Base-by-base conservation (phyloP, 2,797 vertebrate species). In the Ceyx erithaca region DNA sequence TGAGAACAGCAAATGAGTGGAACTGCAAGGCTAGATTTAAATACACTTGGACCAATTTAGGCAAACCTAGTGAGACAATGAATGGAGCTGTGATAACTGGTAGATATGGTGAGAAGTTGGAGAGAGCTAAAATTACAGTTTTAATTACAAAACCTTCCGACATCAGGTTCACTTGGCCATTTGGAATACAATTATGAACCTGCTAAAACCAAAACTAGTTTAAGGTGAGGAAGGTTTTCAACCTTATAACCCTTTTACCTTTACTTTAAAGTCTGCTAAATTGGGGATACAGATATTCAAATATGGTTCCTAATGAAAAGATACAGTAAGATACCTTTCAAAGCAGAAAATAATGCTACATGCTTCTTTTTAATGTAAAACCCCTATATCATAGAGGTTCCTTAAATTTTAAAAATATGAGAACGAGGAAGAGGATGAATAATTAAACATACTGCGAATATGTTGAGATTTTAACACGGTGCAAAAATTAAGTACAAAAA, bases 311-410 rank as follows among this genome's bases (percentile, higher is more conserved):
- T 71, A 62, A 59, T 33, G 25, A 89, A 37, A 12, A 84, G 37
- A 59, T 52, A 41, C 7, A 40, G 52, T 68, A 64, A 66, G 58
- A 43, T 78, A 25, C 35, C 19, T 90, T 91, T 59, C 69, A 68
- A 72, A 83, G 70, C 55, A 69, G 63, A 90, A 95, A 96, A 69
- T 63, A 89, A 41, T 90, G 45, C 5, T 33, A 90, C 77, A 73
- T 92, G 55, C n/a, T 95, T 94, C 17, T 94, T 90, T 87, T 61
- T 82, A 92, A 88, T 72, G 48, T 66, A 67, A 92, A 91, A 59
- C 8, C 6, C 8, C 28, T 86, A 80, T 3, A 14, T 40, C 37
- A 40, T 40, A 40, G 30, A 75, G 51, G 61, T 33, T 79, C 86
- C 71, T 93, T 52, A 89, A 93, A 78, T 59, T 83, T 85, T 41